Conservation (phyloP, 2,113 vertebrate genomes). For the Lampris incognitus region DNA sequence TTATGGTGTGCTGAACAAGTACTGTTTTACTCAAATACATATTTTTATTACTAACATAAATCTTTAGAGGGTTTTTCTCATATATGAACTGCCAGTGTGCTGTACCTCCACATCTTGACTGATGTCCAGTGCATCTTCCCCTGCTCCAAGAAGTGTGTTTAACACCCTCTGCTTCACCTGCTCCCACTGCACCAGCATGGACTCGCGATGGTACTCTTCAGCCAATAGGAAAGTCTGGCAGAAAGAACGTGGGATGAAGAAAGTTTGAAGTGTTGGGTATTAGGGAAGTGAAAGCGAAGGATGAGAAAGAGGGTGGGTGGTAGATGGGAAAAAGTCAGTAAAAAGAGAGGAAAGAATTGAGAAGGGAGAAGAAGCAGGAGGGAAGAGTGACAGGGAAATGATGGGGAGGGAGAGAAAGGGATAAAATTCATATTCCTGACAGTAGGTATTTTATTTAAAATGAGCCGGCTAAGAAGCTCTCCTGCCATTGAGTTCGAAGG, state of each 20-base stretch:
- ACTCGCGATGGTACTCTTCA: slow-evolving; percentile 96
- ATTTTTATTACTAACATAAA: not conserved
- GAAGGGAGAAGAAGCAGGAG: not conserved
- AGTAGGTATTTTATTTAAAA: no score
- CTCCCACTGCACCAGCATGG: slow-evolving; percentile 99
- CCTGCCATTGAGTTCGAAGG: no score
- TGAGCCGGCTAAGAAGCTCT: no score
- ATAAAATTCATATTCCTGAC: no score
- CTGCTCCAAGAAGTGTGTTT: slow-evolving; percentile 94
- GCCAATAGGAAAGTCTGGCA: slow-evolving; percentile 94
- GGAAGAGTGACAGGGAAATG: not conserved
- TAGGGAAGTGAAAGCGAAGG: not conserved
- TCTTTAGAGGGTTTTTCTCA: not conserved
- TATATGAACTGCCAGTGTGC: not conserved
- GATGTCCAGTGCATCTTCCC: slow-evolving; percentile 96
- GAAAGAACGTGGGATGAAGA: not conserved
- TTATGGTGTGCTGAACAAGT: no score
- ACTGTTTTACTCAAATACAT: no score
- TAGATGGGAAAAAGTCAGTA: not conserved
- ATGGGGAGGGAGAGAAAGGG: not conserved
- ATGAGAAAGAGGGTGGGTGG: not conserved
- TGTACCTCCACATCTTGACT: slow-evolving; percentile 96
- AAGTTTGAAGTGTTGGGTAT: not conserved
- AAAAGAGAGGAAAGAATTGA: not conserved
- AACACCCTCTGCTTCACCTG: slow-evolving; percentile 98